Evolutionary conservation across 2,888 invertebrate species (phyloP), one percentile per base, ranked within the genome.

Genomic region (Steinernema scapterisci): DNA sequence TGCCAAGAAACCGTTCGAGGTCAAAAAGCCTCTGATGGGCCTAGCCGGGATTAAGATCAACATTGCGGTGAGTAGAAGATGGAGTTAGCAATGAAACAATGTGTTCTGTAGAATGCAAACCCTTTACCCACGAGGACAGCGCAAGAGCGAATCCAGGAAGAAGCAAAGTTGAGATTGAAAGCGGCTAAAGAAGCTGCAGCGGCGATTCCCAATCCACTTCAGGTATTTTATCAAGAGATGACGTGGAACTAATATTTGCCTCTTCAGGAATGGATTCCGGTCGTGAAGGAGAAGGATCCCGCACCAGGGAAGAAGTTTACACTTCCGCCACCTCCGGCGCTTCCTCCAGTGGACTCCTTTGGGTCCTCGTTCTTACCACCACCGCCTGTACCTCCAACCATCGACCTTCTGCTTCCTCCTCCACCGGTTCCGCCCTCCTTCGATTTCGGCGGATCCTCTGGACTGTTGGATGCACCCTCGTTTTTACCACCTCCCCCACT

Each of bases 341-440:
- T 63, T 11, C 16, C 63, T 5, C 27, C 23, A 9, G 27, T 63
- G 16, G 48, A 19, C 16, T 16, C n/a, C 7, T 27, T 27, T 3
- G 27, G 31, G 31, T 6, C 63, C 7, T 13, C 54, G 25, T 63
- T 63, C 27, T 31, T 63, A 16, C 63, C 63, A 16, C 63, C 63
- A 1, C 63, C 63, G 27, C 63, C 63, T 1, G 16, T 63, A 25
- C 63, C 63, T 63, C 63, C 63, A 5, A 2, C 63, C 6, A 63
- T 63, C 19, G 63, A 63, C 63, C 23, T 63, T 25, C 13, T 63
- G 63, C 38, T 63, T 16, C 63, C 63, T 9, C 63, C 63, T 2
- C 63, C 63, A 63, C 63, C 63, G 7, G 63, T 63, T 27, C 63
- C 63, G 63, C 63, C 63, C 1, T 63, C 63, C 1, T 63, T 63